These are phyloP conservation scores for Dolichotis patagonum DNA, from an alignment of 2,113 vertebrate genomes.

Conservation along the genomic window DNA sequence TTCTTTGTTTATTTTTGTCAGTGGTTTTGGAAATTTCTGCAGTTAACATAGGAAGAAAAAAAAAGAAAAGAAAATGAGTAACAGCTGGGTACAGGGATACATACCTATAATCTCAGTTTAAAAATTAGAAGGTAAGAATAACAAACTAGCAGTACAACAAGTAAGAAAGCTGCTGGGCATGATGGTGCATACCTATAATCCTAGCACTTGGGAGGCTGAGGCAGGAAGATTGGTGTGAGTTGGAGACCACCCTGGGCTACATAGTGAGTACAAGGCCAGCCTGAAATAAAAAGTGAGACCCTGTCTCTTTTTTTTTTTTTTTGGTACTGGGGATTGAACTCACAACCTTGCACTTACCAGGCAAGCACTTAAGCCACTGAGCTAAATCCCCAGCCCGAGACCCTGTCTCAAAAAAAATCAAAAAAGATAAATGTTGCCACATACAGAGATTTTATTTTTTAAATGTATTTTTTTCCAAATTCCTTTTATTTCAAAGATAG, in stretches of 20 bases:
- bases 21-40: neutral
- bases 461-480: no score
- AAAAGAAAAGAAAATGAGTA: neutral
- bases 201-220: neutral
- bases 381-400: no score
- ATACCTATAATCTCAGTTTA: neutral
- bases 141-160: neutral
- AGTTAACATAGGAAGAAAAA: neutral
- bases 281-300: neutral
- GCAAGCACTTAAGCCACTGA: no score
- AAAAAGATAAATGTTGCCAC: no score
- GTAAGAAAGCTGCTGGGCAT: neutral
- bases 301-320: no score
- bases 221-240: neutral
- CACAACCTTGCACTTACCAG: no score
- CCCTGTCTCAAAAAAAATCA: neutral
- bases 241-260: neutral
- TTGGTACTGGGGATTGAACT: no score
- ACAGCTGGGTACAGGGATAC: neutral
- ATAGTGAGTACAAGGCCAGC: neutral
- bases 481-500: no score
- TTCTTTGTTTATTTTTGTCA: neutral
- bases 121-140: neutral
- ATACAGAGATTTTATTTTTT: no score
- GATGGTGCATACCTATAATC: neutral